phyloP scores from a whole-genome alignment of 2,797 vertebrate species.

The Limnodromus scolopaceus region DNA sequence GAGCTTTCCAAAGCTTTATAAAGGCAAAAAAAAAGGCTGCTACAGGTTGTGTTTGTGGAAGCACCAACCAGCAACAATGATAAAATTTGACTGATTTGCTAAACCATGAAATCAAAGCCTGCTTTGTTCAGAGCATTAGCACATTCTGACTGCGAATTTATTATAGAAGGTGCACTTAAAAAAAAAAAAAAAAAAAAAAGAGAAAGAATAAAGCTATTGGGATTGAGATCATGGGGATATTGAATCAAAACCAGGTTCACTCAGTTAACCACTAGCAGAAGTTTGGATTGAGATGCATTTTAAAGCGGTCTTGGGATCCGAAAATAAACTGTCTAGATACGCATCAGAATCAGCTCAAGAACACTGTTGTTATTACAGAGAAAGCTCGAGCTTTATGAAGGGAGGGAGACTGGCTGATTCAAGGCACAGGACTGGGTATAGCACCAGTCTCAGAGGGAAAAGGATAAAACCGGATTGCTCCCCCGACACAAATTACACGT shows the following conservation, averaged over 20 bases:
- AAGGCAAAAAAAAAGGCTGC: neutral
- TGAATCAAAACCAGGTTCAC: neutral
- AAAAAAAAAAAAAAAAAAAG: neutral
- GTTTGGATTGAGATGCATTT: neutral
- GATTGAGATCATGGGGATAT: neutral
- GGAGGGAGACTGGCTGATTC: neutral
- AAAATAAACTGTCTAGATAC: neutral
- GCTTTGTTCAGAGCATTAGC: conserved; percentile 38
- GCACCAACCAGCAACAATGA: neutral
- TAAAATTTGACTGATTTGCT: conserved; percentile 52
- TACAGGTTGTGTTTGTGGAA: conserved; percentile 28
- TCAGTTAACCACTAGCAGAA: neutral
- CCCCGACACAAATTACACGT: accelerated
- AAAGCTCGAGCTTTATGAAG: neutral
- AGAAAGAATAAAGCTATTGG: neutral
- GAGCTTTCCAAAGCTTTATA: conserved; percentile 2
- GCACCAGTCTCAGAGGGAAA: neutral
- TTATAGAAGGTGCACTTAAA: neutral
- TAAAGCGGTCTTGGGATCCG: neutral
- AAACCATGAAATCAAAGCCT: conserved; percentile 56
- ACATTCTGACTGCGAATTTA: conserved; percentile 1
- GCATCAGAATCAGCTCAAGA: neutral
- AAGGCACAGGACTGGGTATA: neutral
- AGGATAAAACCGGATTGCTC: neutral
- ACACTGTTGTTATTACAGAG: neutral